Conservation (phyloP, 2,888 invertebrate genomes). For the Melanostoma mellinum region DNA sequence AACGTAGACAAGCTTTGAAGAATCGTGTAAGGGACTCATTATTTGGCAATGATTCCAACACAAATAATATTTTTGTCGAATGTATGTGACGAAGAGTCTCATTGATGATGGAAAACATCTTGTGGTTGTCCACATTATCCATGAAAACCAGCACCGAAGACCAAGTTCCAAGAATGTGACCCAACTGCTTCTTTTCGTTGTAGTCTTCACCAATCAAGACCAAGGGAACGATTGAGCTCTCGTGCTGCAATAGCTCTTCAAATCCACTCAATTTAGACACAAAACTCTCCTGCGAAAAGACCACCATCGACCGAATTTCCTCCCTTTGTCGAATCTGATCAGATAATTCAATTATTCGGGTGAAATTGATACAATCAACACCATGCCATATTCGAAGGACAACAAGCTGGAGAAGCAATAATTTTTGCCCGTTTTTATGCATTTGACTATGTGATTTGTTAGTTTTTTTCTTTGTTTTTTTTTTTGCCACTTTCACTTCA, state of each 20-base stretch:
- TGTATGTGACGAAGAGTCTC: conserved; percentile 41
- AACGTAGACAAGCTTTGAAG: conserved; percentile 31
- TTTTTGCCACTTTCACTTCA: not conserved
- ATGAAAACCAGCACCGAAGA: conserved; percentile 46
- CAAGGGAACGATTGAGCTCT: conserved; percentile 23
- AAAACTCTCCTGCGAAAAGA: conserved; percentile 42
- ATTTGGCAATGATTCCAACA: not conserved
- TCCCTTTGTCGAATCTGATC: conserved; percentile 29
- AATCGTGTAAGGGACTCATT: conserved; percentile 3
- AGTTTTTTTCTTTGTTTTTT: not conserved
- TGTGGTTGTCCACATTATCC: conserved; percentile 27
- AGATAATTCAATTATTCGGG: conserved; percentile 39
- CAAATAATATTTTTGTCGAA: conserved; percentile 40
- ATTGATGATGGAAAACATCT: conserved; percentile 47
- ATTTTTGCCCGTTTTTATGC: conserved; percentile 13
- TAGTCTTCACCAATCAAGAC: conserved; percentile 37
- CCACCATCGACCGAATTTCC: conserved; percentile 50
- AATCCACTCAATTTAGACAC: conserved; percentile 15
- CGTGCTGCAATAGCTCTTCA: conserved; percentile 23
- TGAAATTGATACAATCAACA: conserved; percentile 24
- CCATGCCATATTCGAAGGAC: not conserved
- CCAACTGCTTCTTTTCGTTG: not conserved
- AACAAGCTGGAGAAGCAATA: conserved; percentile 15
- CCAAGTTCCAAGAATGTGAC: conserved; percentile 35
- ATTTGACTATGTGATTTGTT: conserved; percentile 4